phyloP scores from a whole-genome alignment of 92 coral and sea anemone species.

The Palythoa grandis region DNA sequence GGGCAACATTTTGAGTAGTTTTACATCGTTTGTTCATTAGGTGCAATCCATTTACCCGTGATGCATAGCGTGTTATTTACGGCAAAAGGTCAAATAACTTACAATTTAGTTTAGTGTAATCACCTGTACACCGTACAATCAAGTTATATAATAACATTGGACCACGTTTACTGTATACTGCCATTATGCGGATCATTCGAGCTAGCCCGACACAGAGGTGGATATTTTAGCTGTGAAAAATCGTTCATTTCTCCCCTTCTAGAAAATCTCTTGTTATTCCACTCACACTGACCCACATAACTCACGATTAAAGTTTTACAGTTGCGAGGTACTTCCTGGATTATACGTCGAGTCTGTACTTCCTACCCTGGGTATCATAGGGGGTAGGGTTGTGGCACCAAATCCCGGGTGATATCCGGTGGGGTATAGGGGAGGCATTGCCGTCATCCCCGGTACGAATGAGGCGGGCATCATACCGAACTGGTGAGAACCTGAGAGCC shows the following conservation, averaged over 20 bases:
- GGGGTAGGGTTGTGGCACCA: slow-evolving; percentile 39
- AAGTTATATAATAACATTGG: too few species aligned
- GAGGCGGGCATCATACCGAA: slow-evolving; percentile 32
- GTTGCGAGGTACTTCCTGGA: slow-evolving; percentile 5
- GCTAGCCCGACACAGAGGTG: too few species aligned
- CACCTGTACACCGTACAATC: too few species aligned
- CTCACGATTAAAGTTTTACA: background rate
- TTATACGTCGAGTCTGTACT: slow-evolving; percentile 1
- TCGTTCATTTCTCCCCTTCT: background rate
- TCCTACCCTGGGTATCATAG: slow-evolving; percentile 27
- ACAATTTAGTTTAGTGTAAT: background rate
- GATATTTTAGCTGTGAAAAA: too few species aligned
- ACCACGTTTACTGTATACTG: too few species aligned
- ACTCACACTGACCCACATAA: background rate
- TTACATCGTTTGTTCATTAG: background rate
- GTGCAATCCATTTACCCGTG: background rate
- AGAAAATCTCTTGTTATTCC: background rate
- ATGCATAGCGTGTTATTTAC: background rate
- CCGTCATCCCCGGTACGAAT: slow-evolving; percentile 61
- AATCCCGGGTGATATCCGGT: slow-evolving; percentile 65
- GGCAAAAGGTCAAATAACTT: background rate
- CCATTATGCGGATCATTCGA: too few species aligned
- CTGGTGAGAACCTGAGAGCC: slow-evolving; percentile 51
- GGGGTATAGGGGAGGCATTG: slow-evolving; percentile 50
- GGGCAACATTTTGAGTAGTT: background rate